phyloP scores from a whole-genome alignment of 2,113 vertebrate genomes.

The Lampris incognitus region DNA sequence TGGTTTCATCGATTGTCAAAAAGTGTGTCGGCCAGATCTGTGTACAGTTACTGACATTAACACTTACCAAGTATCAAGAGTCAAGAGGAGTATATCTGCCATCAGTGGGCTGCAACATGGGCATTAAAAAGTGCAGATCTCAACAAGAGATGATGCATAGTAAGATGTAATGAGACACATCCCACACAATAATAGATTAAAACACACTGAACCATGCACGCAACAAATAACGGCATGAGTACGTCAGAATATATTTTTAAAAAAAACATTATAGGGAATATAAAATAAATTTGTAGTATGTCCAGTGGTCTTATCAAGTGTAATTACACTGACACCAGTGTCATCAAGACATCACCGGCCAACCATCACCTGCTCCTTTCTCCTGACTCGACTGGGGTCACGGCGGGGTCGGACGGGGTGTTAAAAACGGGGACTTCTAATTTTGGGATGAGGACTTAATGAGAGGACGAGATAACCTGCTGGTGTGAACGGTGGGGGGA shows the following conservation, averaged over 20 bases:
- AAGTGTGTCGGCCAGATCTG: neutral
- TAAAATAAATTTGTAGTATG: too few relatives aligned
- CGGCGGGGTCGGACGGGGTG: conserved; percentile 63
- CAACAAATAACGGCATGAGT: too few relatives aligned
- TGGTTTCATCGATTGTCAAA: neutral
- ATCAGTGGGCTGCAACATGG: too few relatives aligned
- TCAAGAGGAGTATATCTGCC: too few relatives aligned
- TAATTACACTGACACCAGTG: neutral
- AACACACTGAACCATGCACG: too few relatives aligned
- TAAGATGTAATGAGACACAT: too few relatives aligned
- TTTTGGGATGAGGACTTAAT: conserved; percentile 76
- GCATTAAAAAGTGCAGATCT: too few relatives aligned
- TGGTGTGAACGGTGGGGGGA: conserved; percentile 72
- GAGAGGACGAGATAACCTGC: conserved; percentile 71
- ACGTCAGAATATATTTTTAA: too few relatives aligned
- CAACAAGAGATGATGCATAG: too few relatives aligned
- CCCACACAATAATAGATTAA: too few relatives aligned
- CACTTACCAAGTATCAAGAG: too few relatives aligned
- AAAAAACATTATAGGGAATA: too few relatives aligned
- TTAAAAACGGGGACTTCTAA: conserved; percentile 51
- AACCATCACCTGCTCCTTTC: neutral
- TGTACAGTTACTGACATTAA: neutral
- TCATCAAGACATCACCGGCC: neutral
- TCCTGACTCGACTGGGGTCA: conserved; percentile 58
- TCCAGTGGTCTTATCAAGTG: neutral